Percentiles rank a stretch among this genome's conserved stretches.
Conservation (phyloP, 92 coral and sea anemone genomes). For the Muricea muricata region DNA sequence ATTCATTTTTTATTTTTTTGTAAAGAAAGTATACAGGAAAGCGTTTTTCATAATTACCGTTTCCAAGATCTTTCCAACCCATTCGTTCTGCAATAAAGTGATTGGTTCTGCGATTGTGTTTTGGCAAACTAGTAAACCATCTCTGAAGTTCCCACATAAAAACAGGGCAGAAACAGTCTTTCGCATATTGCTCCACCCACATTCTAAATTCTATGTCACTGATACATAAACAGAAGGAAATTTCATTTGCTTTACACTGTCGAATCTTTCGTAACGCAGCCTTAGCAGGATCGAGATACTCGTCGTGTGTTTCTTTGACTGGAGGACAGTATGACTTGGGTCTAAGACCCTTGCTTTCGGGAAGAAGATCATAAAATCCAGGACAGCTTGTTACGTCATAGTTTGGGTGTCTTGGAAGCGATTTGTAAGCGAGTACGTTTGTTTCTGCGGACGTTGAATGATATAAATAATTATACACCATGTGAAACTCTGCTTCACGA, state of each 20-base stretch:
- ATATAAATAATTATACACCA: constrained; percentile 6
- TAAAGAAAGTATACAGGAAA: neutral
- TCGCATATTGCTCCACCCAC: neutral
- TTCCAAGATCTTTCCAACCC: neutral
- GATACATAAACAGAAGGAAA: neutral
- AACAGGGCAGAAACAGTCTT: neutral
- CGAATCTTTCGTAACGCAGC: neutral
- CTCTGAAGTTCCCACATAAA: neutral
- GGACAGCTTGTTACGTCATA: constrained; percentile 1
- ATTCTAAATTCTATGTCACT: neutral
- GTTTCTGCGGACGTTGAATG: neutral
- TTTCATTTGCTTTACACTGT: neutral
- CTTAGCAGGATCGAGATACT: neutral
- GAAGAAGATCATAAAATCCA: neutral
- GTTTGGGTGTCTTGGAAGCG: neutral
- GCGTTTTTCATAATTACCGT: neutral
- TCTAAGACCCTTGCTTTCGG: neutral
- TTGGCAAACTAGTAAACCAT: neutral
- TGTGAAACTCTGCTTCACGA: constrained; percentile 17
- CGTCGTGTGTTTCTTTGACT: neutral
- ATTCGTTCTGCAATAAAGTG: neutral
- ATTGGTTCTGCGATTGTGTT: neutral
- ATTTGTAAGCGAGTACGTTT: neutral
- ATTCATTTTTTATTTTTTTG: neutral
- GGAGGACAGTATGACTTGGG: neutral